These are phyloP conservation scores for Orestias chungarensis DNA, from an alignment of 2,797 vertebrate genomes.

Conservation along the genomic window DNA sequence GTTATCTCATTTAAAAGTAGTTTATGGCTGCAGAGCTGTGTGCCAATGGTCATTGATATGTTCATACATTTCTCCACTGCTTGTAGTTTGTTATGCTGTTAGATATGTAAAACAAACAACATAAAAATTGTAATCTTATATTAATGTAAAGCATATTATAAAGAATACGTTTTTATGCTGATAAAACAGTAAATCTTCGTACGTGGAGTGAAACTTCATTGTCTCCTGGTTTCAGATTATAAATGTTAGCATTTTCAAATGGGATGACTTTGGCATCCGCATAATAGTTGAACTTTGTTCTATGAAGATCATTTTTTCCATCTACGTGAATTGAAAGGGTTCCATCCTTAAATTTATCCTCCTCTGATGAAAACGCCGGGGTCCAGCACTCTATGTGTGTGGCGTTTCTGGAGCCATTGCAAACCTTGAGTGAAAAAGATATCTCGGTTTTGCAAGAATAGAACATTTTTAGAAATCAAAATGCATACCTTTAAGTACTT, in stretches of 20 bases:
- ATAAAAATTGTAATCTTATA: too few species aligned
- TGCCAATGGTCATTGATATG: constrained; percentile 87
- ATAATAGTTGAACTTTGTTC: constrained; percentile 79
- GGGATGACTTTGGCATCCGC: constrained; percentile 72
- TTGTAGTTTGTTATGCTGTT: constrained; percentile 86
- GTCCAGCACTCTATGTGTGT: constrained; percentile 80
- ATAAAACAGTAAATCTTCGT: constrained; percentile 26
- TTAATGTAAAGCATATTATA: too few species aligned
- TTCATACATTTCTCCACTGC: constrained; percentile 83
- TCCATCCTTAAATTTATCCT: constrained; percentile 71
- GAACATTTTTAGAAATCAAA: too few species aligned
- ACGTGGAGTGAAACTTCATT: constrained; percentile 86
- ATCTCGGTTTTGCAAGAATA: not conserved
- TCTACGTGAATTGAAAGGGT: constrained; percentile 84
- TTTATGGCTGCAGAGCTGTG: constrained; percentile 79
- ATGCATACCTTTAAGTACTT: not conserved
- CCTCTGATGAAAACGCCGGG: constrained; percentile 77
- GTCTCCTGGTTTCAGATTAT: constrained; percentile 81
- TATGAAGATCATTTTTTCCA: constrained; percentile 61
- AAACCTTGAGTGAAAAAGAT: constrained; percentile 70
- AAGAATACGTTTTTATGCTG: too few species aligned
- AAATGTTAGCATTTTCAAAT: constrained; percentile 66
- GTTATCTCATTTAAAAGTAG: constrained; percentile 87
- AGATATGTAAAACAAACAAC: not conserved
- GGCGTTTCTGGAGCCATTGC: constrained; percentile 62